These are phyloP conservation scores for Lasioglossum albipes DNA, from an alignment of 1,140 invertebrate genomes.

Conservation along the genomic window DNA sequence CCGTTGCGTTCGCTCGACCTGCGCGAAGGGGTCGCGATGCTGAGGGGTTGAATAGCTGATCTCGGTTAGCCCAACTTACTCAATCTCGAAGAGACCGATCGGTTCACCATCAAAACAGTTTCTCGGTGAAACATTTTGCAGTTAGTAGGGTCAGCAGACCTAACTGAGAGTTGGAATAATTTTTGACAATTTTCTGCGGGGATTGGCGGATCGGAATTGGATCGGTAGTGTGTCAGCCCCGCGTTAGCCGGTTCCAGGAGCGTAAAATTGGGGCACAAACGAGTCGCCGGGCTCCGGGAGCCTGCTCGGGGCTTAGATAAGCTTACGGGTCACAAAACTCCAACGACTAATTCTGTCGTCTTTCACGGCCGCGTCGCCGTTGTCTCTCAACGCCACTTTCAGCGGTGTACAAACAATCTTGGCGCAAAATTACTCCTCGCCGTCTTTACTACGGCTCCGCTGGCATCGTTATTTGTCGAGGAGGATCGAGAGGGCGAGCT, in stretches of 20 bases:
- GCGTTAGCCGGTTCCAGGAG: neutral
- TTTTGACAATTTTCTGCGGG: no score
- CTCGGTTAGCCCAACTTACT: no score
- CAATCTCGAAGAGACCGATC: no score
- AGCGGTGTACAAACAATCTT: constrained; percentile 62
- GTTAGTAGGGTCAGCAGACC: no score
- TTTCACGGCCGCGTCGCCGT: constrained; percentile 22
- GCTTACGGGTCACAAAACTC: constrained; percentile 20
- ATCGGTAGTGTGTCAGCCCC: neutral
- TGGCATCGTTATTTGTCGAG: constrained; percentile 35
- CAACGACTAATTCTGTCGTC: constrained; percentile 22
- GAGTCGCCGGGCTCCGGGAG: no score
- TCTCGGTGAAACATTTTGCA: no score
- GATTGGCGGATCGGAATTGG: no score
- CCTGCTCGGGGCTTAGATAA: constrained; percentile 9
- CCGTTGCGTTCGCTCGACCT: no score
- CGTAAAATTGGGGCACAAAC: constrained; percentile 27
- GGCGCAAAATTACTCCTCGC: constrained; percentile 65
- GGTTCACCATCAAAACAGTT: no score
- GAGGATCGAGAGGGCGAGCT: constrained; percentile 37
- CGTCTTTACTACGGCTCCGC: constrained; percentile 38
- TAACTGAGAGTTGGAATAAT: no score
- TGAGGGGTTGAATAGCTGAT: no score
- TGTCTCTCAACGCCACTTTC: constrained; percentile 43
- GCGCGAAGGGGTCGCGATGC: no score